phyloP scores from a whole-genome alignment of 2,113 vertebrate species.

The Laterallus jamaicensis region DNA sequence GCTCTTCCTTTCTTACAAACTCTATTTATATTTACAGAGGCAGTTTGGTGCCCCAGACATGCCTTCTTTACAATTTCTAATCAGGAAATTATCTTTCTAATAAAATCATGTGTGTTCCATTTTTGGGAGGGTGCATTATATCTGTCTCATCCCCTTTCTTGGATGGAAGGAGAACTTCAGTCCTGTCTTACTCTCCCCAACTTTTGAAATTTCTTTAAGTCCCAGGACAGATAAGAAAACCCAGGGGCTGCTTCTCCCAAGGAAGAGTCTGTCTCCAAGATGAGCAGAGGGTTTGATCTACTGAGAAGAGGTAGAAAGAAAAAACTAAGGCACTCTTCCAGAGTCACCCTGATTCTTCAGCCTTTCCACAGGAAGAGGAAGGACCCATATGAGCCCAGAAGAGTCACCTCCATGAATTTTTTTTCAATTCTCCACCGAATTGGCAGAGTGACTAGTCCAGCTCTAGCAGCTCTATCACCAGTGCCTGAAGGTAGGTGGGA shows the following conservation, averaged over 20 bases:
- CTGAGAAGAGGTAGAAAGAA: not conserved
- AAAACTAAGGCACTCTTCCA: not conserved
- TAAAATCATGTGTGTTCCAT: not conserved
- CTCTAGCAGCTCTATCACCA: accelerated
- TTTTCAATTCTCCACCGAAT: not conserved
- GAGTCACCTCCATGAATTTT: not conserved
- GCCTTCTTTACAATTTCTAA: not conserved
- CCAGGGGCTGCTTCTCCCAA: not conserved
- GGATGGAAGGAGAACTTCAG: not conserved
- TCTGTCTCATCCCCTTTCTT: not conserved
- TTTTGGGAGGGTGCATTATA: not conserved
- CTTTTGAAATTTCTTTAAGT: not conserved
- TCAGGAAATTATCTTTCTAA: not conserved
- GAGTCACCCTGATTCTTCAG: not conserved
- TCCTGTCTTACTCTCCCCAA: not conserved
- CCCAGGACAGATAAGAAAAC: not conserved
- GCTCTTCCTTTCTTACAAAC: not conserved
- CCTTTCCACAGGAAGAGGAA: not conserved
- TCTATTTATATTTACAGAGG: not conserved
- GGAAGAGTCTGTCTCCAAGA: not conserved
- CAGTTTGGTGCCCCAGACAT: not conserved
- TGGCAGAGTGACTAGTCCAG: not conserved
- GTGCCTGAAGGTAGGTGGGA: not conserved
- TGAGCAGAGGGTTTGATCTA: not conserved
- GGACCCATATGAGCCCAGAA: not conserved